A percentile compares a stretch with the other conserved stretches of the same genome.
Conservation (phyloP, 1,140 invertebrate species). For the Tribolium castaneum region DNA sequence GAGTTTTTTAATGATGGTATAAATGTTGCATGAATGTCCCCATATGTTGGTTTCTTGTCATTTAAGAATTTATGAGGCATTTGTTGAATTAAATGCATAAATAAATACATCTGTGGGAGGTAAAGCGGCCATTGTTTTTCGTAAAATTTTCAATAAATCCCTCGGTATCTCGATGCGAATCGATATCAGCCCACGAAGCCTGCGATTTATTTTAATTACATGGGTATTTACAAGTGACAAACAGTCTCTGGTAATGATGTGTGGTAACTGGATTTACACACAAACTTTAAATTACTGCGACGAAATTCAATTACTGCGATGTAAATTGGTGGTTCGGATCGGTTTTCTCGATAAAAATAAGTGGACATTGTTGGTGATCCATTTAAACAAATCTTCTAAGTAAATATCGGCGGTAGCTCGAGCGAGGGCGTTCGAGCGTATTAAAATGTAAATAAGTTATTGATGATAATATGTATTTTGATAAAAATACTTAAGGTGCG, state of each 20-base stretch:
- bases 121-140: slow-evolving; percentile 5
- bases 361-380: background rate
- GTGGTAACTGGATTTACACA: slow-evolving; percentile 28
- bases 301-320: background rate
- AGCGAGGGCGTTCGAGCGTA: slow-evolving; percentile 30
- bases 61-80: slow-evolving; percentile 21
- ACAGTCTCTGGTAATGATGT: slow-evolving; percentile 18
- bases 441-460: slow-evolving; percentile 43
- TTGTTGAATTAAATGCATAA: slow-evolving; percentile 14
- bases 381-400: slow-evolving; percentile 23
- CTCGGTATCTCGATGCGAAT: background rate
- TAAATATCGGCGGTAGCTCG: slow-evolving; percentile 10
- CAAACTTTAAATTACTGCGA: slow-evolving; percentile 8
- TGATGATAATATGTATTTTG: slow-evolving; percentile 42
- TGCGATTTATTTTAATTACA: background rate
- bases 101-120: slow-evolving; percentile 8
- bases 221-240: slow-evolving; percentile 6
- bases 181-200: background rate
- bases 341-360: background rate
- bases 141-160: background rate
- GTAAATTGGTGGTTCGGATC: too few relatives aligned
- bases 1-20: slow-evolving; percentile 1
- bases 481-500: slow-evolving; percentile 39
- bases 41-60: slow-evolving; percentile 14
- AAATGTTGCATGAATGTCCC: slow-evolving; percentile 22